Conservation (phyloP, 1,140 invertebrate genomes). For the Drosophila nikananu region DNA sequence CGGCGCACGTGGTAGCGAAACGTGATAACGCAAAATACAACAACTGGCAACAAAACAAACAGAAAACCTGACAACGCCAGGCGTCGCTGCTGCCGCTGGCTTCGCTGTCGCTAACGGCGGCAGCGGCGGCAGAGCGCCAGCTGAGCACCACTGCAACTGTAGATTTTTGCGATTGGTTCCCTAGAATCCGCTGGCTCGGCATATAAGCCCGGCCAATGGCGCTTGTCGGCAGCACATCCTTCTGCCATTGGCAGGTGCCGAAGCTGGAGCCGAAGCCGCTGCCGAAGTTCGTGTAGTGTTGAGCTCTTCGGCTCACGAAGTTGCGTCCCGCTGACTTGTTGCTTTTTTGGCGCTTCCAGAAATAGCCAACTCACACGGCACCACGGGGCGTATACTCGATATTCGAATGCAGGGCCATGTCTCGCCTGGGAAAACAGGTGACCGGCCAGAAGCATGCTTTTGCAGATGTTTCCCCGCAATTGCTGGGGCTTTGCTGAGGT, state of each 20-base stretch:
- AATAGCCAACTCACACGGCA: conserved; percentile 36
- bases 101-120: not conserved
- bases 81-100: not conserved
- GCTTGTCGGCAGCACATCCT: conserved; percentile 44
- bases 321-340: conserved; percentile 58
- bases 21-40: conserved; percentile 81
- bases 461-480: not conserved
- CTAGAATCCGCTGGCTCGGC: conserved; percentile 3
- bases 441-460: conserved; percentile 10
- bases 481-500: conserved; percentile 3
- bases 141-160: conserved; percentile 7
- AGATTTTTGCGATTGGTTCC: conserved; percentile 60
- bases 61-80: conserved; percentile 75
- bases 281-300: conserved; percentile 3
- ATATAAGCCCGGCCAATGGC: conserved; percentile 64
- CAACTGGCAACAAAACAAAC: conserved; percentile 81
- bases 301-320: not conserved
- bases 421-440: conserved; percentile 29
- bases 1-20: conserved; percentile 82
- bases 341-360: conserved; percentile 36
- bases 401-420: conserved; percentile 3
- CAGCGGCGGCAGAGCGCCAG: not conserved
- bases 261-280: not conserved
- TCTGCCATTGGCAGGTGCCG: conserved; percentile 56
- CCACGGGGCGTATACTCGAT: conserved; percentile 69